Conservation (phyloP, 2,797 vertebrate genomes). For the Oceanodroma leucorhoa region DNA sequence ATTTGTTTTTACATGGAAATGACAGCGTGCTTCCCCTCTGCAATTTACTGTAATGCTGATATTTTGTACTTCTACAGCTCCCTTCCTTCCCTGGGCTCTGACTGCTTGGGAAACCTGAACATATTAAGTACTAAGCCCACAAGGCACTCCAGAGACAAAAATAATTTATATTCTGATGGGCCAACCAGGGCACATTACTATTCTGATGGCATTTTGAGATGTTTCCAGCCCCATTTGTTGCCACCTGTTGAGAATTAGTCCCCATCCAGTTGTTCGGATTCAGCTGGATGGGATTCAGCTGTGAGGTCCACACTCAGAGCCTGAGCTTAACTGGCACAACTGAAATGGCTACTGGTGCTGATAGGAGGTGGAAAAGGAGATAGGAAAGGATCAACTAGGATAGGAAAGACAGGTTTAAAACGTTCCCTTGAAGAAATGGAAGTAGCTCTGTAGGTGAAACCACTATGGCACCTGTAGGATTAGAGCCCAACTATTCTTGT, state of each 20-base stretch:
- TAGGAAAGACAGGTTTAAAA: not conserved
- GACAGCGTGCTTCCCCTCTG: not conserved
- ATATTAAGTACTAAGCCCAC: not conserved
- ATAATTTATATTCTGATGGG: not conserved
- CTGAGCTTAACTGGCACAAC: not conserved
- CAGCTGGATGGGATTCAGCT: not conserved
- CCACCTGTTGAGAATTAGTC: not conserved
- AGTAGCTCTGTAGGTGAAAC: not conserved
- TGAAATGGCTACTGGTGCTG: rapidly evolving
- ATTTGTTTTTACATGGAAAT: not conserved
- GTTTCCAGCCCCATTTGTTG: not conserved
- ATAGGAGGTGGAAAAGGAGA: not conserved
- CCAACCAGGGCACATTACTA: not conserved
- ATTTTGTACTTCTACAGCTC: not conserved
- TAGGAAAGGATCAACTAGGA: not conserved
- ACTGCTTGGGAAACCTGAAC: not conserved
- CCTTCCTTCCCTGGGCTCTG: not conserved
- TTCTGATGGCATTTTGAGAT: not conserved
- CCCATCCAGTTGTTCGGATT: not conserved
- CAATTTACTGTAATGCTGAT: not conserved
- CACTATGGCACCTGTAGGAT: not conserved
- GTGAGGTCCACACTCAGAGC: not conserved
- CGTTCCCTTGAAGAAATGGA: not conserved
- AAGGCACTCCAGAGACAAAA: not conserved
- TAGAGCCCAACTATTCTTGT: not conserved